Evolutionary conservation across 2,888 invertebrate species (phyloP).

Genomic region (Tridacna crocea): DNA sequence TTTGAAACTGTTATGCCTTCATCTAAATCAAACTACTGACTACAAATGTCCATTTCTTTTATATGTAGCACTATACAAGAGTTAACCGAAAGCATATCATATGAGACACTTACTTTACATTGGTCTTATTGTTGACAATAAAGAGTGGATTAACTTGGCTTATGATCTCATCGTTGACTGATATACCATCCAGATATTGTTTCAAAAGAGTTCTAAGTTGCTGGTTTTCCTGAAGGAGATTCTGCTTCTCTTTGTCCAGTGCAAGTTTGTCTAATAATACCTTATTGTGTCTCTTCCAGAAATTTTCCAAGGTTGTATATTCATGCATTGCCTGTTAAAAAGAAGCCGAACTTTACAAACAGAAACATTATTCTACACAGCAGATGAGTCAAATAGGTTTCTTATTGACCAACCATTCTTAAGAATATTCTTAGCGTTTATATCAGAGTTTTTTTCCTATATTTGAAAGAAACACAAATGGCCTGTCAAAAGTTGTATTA

Average conservation of each 20-base stretch:
- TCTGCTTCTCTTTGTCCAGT: slow-evolving; percentile 84
- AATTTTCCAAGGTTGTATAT: slow-evolving; percentile 87
- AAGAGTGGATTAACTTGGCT: slow-evolving; percentile 84
- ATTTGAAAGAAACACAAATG: too few species aligned
- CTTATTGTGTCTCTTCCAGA: slow-evolving; percentile 88
- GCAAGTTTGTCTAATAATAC: slow-evolving; percentile 86
- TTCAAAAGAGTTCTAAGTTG: slow-evolving; percentile 83
- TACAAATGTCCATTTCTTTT: too few species aligned
- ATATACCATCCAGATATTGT: slow-evolving; percentile 84
- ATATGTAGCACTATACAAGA: too few species aligned
- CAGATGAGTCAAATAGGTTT: not conserved
- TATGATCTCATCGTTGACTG: slow-evolving; percentile 84
- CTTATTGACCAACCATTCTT: too few species aligned
- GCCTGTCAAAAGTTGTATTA: too few species aligned
- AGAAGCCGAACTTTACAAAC: not conserved
- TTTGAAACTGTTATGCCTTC: too few species aligned
- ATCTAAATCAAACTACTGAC: too few species aligned
- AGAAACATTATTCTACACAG: not conserved
- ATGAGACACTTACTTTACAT: slow-evolving; percentile 80
- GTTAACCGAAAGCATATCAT: too few species aligned
- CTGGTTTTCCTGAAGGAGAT: slow-evolving; percentile 87
- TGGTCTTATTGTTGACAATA: slow-evolving; percentile 83
- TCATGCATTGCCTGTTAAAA: slow-evolving; percentile 81
- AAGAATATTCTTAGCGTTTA: too few species aligned
- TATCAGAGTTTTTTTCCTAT: too few species aligned